Evolutionary conservation across 2,888 invertebrate genomes (phyloP).

Genomic region (Tetragnatha montana): DNA sequence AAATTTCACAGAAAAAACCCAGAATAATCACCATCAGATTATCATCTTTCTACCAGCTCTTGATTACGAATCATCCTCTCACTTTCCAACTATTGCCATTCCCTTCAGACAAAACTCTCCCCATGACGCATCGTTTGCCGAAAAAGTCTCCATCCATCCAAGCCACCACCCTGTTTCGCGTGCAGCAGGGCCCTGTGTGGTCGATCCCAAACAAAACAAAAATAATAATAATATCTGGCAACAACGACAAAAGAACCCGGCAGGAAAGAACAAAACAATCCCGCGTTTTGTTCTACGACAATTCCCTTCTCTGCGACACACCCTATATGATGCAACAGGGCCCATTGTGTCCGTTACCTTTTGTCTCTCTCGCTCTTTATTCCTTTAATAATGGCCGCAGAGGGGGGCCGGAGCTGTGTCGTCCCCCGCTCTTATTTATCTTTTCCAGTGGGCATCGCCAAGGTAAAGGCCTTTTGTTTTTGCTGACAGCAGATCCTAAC

Average conservation of each 20-base stretch:
- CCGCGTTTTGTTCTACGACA: constrained; percentile 58
- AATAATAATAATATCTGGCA: neutral
- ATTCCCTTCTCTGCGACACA: constrained; percentile 51
- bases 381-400: constrained; percentile 46
- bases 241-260: neutral
- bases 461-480: constrained; percentile 67
- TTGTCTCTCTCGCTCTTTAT: constrained; percentile 40
- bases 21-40: too few relatives aligned
- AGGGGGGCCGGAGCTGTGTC: constrained; percentile 18
- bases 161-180: constrained; percentile 23
- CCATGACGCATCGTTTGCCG: neutral
- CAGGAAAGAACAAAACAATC: constrained; percentile 13
- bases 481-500: constrained; percentile 38
- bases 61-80: too few relatives aligned
- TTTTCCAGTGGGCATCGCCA: constrained; percentile 36
- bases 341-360: constrained; percentile 60
- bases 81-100: too few relatives aligned
- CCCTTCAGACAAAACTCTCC: neutral
- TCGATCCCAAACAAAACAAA: constrained; percentile 44
- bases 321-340: constrained; percentile 51
- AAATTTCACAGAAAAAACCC: too few relatives aligned
- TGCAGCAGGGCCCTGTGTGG: constrained; percentile 28
- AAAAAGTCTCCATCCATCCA: neutral
- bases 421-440: constrained; percentile 3
- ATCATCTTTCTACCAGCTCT: too few relatives aligned